A percentile compares a stretch with the other conserved stretches of the same genome.
These are phyloP conservation scores for Muraenolepis orangiensis DNA, from an alignment of 2,797 vertebrate species.

Conservation along the genomic window DNA sequence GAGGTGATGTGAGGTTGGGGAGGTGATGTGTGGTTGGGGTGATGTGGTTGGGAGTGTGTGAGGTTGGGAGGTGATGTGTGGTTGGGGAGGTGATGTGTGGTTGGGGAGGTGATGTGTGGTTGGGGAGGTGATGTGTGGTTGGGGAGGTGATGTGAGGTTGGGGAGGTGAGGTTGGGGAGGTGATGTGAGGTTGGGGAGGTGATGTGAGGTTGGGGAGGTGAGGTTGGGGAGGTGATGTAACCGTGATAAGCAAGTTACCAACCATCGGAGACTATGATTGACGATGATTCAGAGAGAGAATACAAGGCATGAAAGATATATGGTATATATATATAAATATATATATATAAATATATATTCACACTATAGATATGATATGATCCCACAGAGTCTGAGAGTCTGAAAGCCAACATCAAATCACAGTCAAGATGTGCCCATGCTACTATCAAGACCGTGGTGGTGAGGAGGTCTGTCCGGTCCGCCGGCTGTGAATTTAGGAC, in stretches of 20 bases:
- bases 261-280: slow-evolving; percentile 13
- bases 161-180: no score
- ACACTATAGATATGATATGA: neutral
- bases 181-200: slow-evolving; percentile 17
- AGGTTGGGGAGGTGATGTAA: slow-evolving; percentile 16
- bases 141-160: slow-evolving; percentile 19
- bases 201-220: slow-evolving; percentile 25
- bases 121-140: slow-evolving; percentile 20
- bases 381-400: no score
- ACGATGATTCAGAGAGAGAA: slow-evolving; percentile 9
- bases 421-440: slow-evolving; percentile 4
- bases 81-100: slow-evolving; percentile 17
- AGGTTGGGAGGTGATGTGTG: slow-evolving; percentile 22
- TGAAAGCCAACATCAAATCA: slow-evolving; percentile 13
- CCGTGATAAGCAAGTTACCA: slow-evolving; percentile 6
- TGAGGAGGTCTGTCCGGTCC: slow-evolving; percentile 14
- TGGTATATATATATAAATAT: slow-evolving; percentile 4
- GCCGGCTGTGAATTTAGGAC: neutral
- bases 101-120: slow-evolving; percentile 17
- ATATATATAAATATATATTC: neutral
- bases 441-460: neutral
- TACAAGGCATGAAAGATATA: neutral
- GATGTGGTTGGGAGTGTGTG: no score
- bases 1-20: slow-evolving; percentile 22
- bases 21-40: slow-evolving; percentile 18